Percentiles rank a stretch among this genome's conserved stretches.
These are phyloP conservation scores for Drosophila biarmipes DNA, from an alignment of 1,140 invertebrate species.

Conservation along the genomic window DNA sequence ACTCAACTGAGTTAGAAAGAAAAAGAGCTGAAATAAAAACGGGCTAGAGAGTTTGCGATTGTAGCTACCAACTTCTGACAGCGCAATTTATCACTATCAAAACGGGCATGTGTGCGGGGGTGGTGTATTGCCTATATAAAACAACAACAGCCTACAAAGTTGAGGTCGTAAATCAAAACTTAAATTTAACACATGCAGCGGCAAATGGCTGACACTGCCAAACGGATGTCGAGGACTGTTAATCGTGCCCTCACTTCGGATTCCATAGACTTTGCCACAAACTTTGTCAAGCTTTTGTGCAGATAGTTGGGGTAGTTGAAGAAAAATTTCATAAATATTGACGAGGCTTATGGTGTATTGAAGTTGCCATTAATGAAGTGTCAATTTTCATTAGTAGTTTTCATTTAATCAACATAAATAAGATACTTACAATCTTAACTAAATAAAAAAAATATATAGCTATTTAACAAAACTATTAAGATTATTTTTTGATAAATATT, in stretches of 20 bases:
- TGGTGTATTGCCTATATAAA: conserved; percentile 67
- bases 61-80: conserved; percentile 80
- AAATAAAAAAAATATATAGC: too few species aligned
- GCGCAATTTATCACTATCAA: conserved; percentile 81
- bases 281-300: conserved; percentile 27
- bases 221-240: conserved; percentile 57
- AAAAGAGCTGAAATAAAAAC: conserved; percentile 35
- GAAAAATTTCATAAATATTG: neutral
- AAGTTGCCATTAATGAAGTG: neutral
- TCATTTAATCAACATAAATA: too few species aligned
- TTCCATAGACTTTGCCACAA: conserved; percentile 29
- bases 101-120: conserved; percentile 42
- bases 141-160: conserved; percentile 76
- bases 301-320: neutral
- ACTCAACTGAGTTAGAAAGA: conserved; percentile 16
- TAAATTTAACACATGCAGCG: conserved; percentile 83
- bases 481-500: too few species aligned
- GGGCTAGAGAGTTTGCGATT: conserved; percentile 57
- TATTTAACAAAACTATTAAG: too few species aligned
- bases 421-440: too few species aligned
- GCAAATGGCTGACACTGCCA: conserved; percentile 70
- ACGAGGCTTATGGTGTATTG: neutral
- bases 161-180: conserved; percentile 83
- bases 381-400: neutral
- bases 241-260: conserved; percentile 51